Evolutionary conservation across 2,888 invertebrate species (phyloP), one percentile per base, ranked within the genome.

Genomic region (Oscheius sp.): DNA sequence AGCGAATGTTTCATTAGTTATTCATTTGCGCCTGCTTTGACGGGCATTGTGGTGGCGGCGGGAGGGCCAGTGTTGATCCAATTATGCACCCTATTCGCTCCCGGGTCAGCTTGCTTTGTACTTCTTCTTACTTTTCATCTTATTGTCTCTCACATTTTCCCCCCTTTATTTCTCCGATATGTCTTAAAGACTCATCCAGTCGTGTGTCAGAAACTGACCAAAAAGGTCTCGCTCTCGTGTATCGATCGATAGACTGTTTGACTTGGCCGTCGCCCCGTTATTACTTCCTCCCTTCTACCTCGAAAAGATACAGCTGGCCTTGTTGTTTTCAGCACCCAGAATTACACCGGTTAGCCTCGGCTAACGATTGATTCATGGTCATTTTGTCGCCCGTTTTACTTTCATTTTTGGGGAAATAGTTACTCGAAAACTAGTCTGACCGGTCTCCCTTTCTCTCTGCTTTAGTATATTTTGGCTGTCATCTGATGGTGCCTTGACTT

Each of bases 1-100:
- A 6, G 23, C 61, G 27, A 61, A 61, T 61, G 61, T 61, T 61
- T 61, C 61, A 61, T 61, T 61, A 61, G 61, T 61, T 61, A 61
- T 61, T 61, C 61, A 61, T 61, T 61, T 61, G 61, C 61, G 61
- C 61, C 37, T 57, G 57, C 45, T 45, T 52, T 52, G 50, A 52
- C 50, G 61, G 61, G 29, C 61, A 61, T 61, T 61, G 61, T 61
- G 45, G 61, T 61, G 45, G 34, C 45, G 25, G 42, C 6, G 55
- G 23, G 34, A 29, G 23, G 63, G n/a, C 52, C 50, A 33, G 53
- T 52, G 52, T 50, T 63, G 65, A 65, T 53, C 52, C 34, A 65
- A 50, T 65, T 65, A 53, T 37, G 37, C 53, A 34, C 34, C 39
- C 53, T 25, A 17, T 17, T 34, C 42, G 10, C 53, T 8, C 65